phyloP scores from a whole-genome alignment of 92 coral and sea anemone species.

The Epizoanthus illoricatus region DNA sequence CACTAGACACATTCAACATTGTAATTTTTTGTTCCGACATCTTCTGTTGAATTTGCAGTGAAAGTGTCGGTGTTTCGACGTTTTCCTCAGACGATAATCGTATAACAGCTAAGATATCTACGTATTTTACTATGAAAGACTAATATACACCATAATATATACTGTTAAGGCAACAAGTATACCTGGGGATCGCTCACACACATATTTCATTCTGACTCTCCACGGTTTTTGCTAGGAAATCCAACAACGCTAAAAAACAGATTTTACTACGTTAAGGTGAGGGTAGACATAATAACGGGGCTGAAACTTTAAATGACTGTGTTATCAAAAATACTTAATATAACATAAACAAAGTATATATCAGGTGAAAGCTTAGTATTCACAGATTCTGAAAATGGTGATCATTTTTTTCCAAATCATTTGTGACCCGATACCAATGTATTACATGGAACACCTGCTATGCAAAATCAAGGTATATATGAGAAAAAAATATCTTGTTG shows the following conservation, averaged over 20 bases:
- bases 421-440: slow-evolving; percentile 46
- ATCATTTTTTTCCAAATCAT: slow-evolving; percentile 28
- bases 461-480: slow-evolving; percentile 24
- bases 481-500: slow-evolving; percentile 24
- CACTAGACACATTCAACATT: slow-evolving; percentile 25
- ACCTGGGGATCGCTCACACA: slow-evolving; percentile 29
- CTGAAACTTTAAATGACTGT: slow-evolving; percentile 25
- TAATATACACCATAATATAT: slow-evolving; percentile 23
- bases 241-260: slow-evolving; percentile 26
- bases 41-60: slow-evolving; percentile 26
- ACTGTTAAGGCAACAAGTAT: slow-evolving; percentile 25
- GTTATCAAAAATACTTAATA: slow-evolving; percentile 23
- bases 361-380: slow-evolving; percentile 25
- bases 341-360: slow-evolving; percentile 23
- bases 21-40: slow-evolving; percentile 25
- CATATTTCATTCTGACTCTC: slow-evolving; percentile 25
- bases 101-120: slow-evolving; percentile 24
- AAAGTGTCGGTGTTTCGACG: slow-evolving; percentile 27
- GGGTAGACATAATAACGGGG: slow-evolving; percentile 27
- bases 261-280: slow-evolving; percentile 25
- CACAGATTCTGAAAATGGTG: slow-evolving; percentile 26
- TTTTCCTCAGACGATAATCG: slow-evolving; percentile 26
- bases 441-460: slow-evolving; percentile 40
- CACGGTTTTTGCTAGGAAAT: slow-evolving; percentile 26
- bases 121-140: slow-evolving; percentile 25